These are phyloP conservation scores for Choloepus didactylus DNA, from an alignment of 2,797 vertebrate species.

Conservation along the genomic window DNA sequence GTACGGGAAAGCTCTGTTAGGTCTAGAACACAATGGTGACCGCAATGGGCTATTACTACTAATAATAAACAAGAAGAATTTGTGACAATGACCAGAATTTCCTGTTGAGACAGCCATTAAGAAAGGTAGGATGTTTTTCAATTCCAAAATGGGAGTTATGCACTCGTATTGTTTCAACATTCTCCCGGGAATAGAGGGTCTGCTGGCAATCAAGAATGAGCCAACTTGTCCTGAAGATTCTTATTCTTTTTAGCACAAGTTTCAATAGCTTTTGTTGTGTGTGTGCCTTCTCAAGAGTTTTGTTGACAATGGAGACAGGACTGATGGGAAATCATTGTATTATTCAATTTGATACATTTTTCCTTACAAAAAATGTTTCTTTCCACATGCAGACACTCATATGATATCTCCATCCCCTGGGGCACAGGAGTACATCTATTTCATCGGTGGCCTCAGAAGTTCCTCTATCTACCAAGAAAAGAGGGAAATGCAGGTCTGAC, in stretches of 20 bases:
- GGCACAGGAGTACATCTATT: neutral
- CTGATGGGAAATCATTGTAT: neutral
- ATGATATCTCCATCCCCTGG: neutral
- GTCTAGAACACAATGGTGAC: conserved; percentile 23
- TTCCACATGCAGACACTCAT: neutral
- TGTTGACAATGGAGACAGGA: neutral
- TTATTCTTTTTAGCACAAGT: conserved; percentile 18
- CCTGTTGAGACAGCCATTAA: conserved; percentile 83
- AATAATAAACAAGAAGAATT: conserved; percentile 83
- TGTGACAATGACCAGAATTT: conserved; percentile 83
- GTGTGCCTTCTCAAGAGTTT: conserved; percentile 35
- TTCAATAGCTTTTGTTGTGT: neutral
- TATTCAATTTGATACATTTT: neutral
- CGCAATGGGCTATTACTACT: conserved; percentile 67
- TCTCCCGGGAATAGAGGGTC: conserved; percentile 70
- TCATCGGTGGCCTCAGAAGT: neutral
- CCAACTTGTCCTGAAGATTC: conserved; percentile 60
- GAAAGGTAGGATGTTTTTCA: conserved; percentile 82
- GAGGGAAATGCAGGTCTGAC: neutral
- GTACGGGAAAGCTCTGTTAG: conserved; percentile 60
- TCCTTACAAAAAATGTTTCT: conserved; percentile 5
- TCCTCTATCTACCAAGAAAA: neutral
- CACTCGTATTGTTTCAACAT: conserved; percentile 74
- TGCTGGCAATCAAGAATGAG: conserved; percentile 44
- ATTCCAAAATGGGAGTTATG: conserved; percentile 56